Evolutionary conservation across 2,888 invertebrate genomes (phyloP), one percentile per base, ranked within the genome.

Genomic region (Tinea pellionella): DNA sequence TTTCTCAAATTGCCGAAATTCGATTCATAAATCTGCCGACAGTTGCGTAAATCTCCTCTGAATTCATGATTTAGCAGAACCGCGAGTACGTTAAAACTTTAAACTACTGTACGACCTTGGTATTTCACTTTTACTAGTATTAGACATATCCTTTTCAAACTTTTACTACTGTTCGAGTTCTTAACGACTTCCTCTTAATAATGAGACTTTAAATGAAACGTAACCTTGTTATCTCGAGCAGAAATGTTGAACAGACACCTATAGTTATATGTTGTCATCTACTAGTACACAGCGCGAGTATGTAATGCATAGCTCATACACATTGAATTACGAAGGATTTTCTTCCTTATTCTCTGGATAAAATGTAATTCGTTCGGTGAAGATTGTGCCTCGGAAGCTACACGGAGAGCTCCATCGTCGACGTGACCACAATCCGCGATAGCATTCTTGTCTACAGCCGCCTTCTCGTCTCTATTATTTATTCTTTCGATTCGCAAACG

Each of bases 351-450:
- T 75, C 76, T 78, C 75, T 78, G 74, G 74, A 80, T 81, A 81
- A 57, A 83, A 86, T 80, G 83, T 85, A 83, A 85, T 85, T 84
- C 81, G 82, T 83, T 78, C 72, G 67, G 70, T 71, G 76, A 76
- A 82, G 84, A 86, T 86, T 85, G 82, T 76, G 82, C 78, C 80
- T 77, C 76, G 70, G 68, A 13, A 41, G 57, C 41, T 15, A 65
- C 69, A 72, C 70, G 71, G 73, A 72, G 74, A 74, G 77, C 72
- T 69, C 70, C 68, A 63, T 43, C 61, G 41, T 64, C 69, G 69
- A 86, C 86, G 87, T 87, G 86, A 84, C 77, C 79, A 75, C 77
- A 81, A 85, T 87, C 77, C 74, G 66, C 66, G 77, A 78, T 68
- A 61, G 64, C 64, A 59, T 68, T 67, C 71, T 77, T 78, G 78